phyloP scores from a whole-genome alignment of 2,113 vertebrate genomes.

The Pterophyllum scalare region DNA sequence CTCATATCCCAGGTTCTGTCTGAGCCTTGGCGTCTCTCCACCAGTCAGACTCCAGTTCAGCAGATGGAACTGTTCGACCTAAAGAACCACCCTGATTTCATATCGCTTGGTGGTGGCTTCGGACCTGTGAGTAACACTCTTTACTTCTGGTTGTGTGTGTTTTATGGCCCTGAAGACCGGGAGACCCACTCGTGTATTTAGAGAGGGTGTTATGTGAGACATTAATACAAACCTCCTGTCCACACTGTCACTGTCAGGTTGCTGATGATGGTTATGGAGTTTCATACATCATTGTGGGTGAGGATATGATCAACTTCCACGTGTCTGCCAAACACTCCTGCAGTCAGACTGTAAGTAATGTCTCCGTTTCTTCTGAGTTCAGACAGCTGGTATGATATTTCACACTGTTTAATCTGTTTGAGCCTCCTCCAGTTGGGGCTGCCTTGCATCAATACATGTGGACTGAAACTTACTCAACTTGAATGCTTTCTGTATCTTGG shows the following conservation, averaged over 20 bases:
- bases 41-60: constrained; percentile 90
- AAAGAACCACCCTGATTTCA: constrained; percentile 84
- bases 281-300: constrained; percentile 89
- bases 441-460: background rate
- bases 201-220: background rate
- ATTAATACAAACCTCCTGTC: background rate
- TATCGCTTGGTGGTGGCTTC: constrained; percentile 90
- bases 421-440: accelerated
- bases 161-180: background rate
- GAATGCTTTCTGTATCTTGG: too few species aligned
- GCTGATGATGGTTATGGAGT: constrained; percentile 91
- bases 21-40: constrained; percentile 89
- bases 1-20: constrained; percentile 82
- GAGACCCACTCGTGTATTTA: background rate
- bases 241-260: constrained; percentile 71
- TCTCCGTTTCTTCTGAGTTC: background rate
- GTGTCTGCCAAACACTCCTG: constrained; percentile 88
- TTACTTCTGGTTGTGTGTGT: background rate
- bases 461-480: too few species aligned
- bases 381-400: background rate
- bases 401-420: background rate
- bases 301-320: constrained; percentile 89
- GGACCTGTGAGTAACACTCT: constrained; percentile 84
- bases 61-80: constrained; percentile 88
- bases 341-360: constrained; percentile 83